Base-by-base conservation (phyloP, 2,113 vertebrate genomes). In the Agelaius tricolor region DNA sequence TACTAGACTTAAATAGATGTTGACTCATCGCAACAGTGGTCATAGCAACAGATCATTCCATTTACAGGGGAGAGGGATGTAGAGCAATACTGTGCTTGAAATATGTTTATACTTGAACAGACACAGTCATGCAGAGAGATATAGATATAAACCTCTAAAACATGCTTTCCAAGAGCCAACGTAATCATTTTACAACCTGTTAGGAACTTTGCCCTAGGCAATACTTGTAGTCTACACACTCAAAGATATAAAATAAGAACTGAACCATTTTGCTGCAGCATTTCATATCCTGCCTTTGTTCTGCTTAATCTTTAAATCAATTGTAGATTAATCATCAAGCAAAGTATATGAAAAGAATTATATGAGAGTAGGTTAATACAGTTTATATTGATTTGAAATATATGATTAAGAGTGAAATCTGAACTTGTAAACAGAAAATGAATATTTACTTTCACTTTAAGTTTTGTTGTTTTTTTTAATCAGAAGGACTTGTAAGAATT, bases 21-120 rank as follows among this genome's bases (percentile, higher is more conserved):
- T 83, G 87, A 94, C 74, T 96, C 74, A 85, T 37, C 22, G 66
- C 74, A 94, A 69, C 62, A 93, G 95, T 94, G 91, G 77, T 91
- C 89, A 96, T 94, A 91, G 96, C 81, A 96, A 97, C 93, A 96
- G 87, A 83, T 58, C 23, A 57, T 54, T 93, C 85, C 55, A 80
- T 66, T 72, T 43, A 46, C 37, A 91, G 17, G 16, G 13, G 11
- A 89, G 18, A 80, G 41, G 27, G 18, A 57, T n/a, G 5, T 27
- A 69, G 49, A 84, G 41, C 41, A 84, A 79, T 44, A 63, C 11
- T 27, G 22, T 2, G 4, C 41, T 76, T 94, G 68, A 90, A 95
- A 89, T 75, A 59, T 2, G 1, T 59, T 89, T 68, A 23, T 65
- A n/a, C 46, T 78, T 55, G 33, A 75, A 47, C 62, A 78, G 33